Evolutionary conservation across 2,888 invertebrate genomes (phyloP).

Genomic region (Hipparchia semele): DNA sequence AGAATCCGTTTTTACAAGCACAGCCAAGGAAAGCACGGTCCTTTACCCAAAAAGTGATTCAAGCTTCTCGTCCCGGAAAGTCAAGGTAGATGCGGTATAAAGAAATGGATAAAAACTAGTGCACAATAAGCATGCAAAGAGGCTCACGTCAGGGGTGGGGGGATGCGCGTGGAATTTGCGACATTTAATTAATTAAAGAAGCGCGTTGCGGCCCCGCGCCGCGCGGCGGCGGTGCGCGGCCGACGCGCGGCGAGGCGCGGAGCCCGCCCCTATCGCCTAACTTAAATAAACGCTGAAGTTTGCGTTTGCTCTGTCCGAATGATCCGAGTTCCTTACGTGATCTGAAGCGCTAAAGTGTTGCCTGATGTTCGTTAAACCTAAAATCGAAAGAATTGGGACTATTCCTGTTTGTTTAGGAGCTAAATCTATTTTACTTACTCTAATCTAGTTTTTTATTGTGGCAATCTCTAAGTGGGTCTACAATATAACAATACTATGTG

Average conservation of each 20-base stretch:
- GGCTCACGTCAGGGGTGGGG: not conserved
- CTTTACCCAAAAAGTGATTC: no score
- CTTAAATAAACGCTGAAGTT: not conserved
- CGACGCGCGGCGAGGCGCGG: no score
- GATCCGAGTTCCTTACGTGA: slow-evolving; percentile 8
- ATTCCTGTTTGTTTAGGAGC: not conserved
- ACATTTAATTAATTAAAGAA: not conserved
- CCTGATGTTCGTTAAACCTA: not conserved
- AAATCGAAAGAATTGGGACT: not conserved
- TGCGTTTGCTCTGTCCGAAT: not conserved
- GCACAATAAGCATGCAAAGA: not conserved
- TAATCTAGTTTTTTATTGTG: not conserved
- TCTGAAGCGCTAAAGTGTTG: not conserved
- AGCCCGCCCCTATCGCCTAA: not conserved
- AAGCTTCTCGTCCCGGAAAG: no score
- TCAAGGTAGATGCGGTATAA: no score
- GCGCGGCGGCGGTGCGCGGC: no score
- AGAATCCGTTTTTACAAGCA: no score
- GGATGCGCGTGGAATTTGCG: not conserved
- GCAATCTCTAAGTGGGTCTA: no score
- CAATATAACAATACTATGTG: no score
- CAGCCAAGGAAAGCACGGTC: no score
- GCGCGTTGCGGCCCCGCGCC: not conserved
- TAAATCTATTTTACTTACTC: not conserved
- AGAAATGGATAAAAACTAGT: not conserved